Evolutionary conservation across 2,113 vertebrate genomes (phyloP).

Genomic region (Hystrix cristata): DNA sequence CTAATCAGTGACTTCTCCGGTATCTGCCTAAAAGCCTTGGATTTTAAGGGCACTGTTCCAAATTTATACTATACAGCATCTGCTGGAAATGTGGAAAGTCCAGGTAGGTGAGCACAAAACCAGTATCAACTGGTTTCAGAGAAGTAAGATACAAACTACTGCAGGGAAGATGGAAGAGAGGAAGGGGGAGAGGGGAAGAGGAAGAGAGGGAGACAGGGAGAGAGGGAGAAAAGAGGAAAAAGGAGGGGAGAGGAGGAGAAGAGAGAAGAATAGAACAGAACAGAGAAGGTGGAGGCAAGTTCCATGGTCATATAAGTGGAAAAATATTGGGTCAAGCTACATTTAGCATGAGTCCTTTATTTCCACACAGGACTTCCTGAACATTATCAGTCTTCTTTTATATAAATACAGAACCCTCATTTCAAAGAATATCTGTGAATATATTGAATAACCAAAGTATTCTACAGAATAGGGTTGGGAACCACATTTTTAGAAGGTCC

Average conservation of each 20-base stretch:
- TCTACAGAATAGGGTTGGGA: neutral
- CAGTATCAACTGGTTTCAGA: neutral
- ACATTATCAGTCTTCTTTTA: constrained; percentile 12
- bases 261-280: neutral
- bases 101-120: neutral
- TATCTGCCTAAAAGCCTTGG: neutral
- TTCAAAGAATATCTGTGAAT: neutral
- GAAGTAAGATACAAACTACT: neutral
- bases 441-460: neutral
- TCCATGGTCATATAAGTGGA: neutral
- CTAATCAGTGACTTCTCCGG: neutral
- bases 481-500: neutral
- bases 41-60: neutral
- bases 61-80: neutral
- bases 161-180: too few relatives aligned
- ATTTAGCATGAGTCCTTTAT: constrained; percentile 16
- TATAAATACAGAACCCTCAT: neutral
- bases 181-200: neutral
- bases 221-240: too few relatives aligned
- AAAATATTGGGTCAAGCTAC: neutral
- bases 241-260: neutral
- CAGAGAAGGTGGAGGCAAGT: neutral
- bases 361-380: constrained; percentile 5
- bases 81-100: neutral
- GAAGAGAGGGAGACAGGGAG: neutral